Base-by-base conservation (phyloP, 1,140 invertebrate genomes). In the Drosophila jambulina region DNA sequence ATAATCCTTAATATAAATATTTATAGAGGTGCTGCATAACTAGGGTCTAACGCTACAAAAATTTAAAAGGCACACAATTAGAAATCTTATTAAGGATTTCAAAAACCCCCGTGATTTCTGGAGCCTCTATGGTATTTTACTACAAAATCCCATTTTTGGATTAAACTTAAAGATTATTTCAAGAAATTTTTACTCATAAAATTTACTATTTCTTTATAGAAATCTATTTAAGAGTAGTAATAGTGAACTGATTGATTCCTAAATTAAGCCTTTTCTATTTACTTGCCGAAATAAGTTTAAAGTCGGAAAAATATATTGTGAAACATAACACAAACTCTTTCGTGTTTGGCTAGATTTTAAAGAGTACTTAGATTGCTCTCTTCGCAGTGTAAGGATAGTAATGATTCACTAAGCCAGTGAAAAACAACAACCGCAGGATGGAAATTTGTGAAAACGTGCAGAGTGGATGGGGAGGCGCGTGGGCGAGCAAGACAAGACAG, bases 321-420 rank as follows among this genome's bases (percentile, higher is more conserved):
- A 21, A 34, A 51, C 6, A 12, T 7, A 19, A 12, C 5, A 29
- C 3, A 7, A 32, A 3, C 27, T 15, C n/a, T 7, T 53, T 21
- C 1, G 0, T 8, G n/a, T 7, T 13, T 29, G 3, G 0, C 3
- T 1, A 15, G 27, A 53, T 15, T 34, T 21, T 15, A 21, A 21
- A 13, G 13, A 21, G 4, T 0, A 15, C 49, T 21, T 4, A 3
- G 4, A 34, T 12, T 13, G 19, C 13, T 36, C 3, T 65, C 43
- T 34, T 38, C 15, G 3, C 67, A 23, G 67, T 70, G 75, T 68
- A 60, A 40, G 48, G 74, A 80, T 74, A 84, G 80, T 78, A 90
- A 90, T 84, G 85, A 78, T 88, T 78, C 67, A 59, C 65, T 81
- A 87, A 87, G 84, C 85, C 80, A 75, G 61, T 58, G 62, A 72